A percentile compares a stretch with the other conserved stretches of the same genome.
Conservation (phyloP, 2,113 vertebrate genomes). For the Pedionomus torquatus region DNA sequence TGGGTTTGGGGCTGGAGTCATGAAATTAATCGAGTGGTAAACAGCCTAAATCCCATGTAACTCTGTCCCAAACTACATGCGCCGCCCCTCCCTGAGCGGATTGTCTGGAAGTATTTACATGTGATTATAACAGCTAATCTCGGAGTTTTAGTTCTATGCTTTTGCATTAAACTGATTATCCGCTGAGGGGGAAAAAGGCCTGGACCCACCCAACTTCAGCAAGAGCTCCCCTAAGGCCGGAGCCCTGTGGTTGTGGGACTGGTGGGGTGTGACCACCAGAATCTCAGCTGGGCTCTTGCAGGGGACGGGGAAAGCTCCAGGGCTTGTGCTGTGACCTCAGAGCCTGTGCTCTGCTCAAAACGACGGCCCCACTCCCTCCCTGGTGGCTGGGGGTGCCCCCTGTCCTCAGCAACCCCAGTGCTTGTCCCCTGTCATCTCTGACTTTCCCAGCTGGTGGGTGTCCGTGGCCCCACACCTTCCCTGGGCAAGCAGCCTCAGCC, state of each 20-base stretch:
- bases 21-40: slow-evolving; percentile 50
- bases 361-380: neutral
- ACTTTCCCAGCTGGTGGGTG: rapidly evolving
- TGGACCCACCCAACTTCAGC: neutral
- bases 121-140: slow-evolving; percentile 89
- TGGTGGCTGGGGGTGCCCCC: too few species aligned
- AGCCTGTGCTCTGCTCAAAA: neutral
- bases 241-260: rapidly evolving
- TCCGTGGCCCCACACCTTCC: rapidly evolving
- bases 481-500: too few species aligned
- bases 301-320: rapidly evolving
- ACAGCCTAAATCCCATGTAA: slow-evolving; percentile 66
- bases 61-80: slow-evolving; percentile 3
- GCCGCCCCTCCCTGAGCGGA: slow-evolving; percentile 28
- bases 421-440: rapidly evolving
- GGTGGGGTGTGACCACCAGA: rapidly evolving
- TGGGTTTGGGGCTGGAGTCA: neutral
- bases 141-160: slow-evolving; percentile 77
- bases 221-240: rapidly evolving
- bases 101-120: slow-evolving; percentile 82
- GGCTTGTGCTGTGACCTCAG: rapidly evolving
- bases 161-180: slow-evolving; percentile 49
- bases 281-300: too few species aligned
- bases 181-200: neutral
- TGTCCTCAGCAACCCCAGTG: too few species aligned